Evolutionary conservation across 2,797 vertebrate genomes (phyloP), one percentile per base, ranked within the genome.

Genomic region (Microctenopoma stevenorrisi): DNA sequence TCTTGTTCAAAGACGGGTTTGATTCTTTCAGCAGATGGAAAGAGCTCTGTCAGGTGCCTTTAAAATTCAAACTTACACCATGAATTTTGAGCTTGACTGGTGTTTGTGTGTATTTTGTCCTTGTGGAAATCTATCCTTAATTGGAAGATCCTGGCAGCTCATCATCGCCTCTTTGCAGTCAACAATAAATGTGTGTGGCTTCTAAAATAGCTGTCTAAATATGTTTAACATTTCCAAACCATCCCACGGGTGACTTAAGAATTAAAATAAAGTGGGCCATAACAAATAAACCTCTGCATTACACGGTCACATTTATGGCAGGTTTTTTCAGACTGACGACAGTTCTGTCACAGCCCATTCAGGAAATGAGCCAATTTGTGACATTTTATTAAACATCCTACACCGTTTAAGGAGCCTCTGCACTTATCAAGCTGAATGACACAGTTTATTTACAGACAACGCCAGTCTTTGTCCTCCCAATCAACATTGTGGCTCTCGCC

Each of bases 321-420:
- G 22, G 47, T 64, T 78, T 72, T 64, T 55, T 16, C 53, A 63
- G 67, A 15, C 65, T 46, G 68, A 79, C 68, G 84, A 79, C 75
- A 85, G 57, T 48, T 54, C 13, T 76, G 68, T 48, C 12, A 35
- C 33, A 51, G 76, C 82, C 82, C 13, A 55, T 89, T 84, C 76
- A 75, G 85, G 76, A 86, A 85, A 87, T 85, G 11, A 86, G 53
- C 35, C 73, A 66, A 79, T 86, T 86, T 81, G 56, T 53, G 64
- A 30, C 57, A 74, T 79, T 86, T 68, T 57, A 64, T 59, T 46
- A 70, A 77, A 53, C 74, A 35, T 73, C 56, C 46, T 52, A 57
- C 22, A 42, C 56, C 80, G 49, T 83, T 67, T 62, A 46, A 76
- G 72, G 51, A 79, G 69, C 72, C 22, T 78, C 50, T 67, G 62